Evolutionary conservation across 2,888 invertebrate species (phyloP).

Genomic region (Cyclophora albipunctata): DNA sequence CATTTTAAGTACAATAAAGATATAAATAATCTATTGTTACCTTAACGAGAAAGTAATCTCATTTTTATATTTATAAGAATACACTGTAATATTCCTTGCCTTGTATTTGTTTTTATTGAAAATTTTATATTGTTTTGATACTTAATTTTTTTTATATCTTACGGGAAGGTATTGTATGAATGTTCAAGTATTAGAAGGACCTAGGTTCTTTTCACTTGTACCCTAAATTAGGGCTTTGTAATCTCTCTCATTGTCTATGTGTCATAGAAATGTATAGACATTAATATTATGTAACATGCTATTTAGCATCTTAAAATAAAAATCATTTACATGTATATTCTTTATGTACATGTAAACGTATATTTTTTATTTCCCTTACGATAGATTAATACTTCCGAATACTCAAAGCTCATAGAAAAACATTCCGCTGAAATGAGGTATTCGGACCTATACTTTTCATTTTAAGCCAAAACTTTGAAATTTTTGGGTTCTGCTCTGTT

Average conservation of each 20-base stretch:
- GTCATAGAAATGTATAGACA: neutral
- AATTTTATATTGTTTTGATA: constrained; percentile 5
- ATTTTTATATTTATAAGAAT: constrained; percentile 1
- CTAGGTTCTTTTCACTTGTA: constrained; percentile 71
- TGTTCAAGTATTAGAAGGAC: constrained; percentile 71
- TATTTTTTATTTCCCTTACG: no score
- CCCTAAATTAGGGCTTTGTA: constrained; percentile 75
- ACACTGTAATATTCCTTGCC: neutral
- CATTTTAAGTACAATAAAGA: constrained; percentile 5
- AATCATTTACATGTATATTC: no score
- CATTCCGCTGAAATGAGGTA: no score
- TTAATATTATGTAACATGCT: no score
- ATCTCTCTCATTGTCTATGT: constrained; percentile 57
- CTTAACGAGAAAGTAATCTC: constrained; percentile 6
- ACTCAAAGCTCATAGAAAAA: no score
- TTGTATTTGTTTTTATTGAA: constrained; percentile 2
- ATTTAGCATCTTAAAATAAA: no score
- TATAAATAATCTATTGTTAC: constrained; percentile 1
- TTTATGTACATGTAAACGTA: no score
- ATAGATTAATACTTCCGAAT: no score
- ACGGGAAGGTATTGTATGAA: constrained; percentile 34
- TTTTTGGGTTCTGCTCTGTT: no score
- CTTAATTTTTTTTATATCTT: constrained; percentile 21
- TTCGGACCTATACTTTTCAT: no score
- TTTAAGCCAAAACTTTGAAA: no score